Evolutionary conservation across 1,140 invertebrate species (phyloP), one percentile per base, ranked within the genome.

Genomic region (Drosophila murphyi): DNA sequence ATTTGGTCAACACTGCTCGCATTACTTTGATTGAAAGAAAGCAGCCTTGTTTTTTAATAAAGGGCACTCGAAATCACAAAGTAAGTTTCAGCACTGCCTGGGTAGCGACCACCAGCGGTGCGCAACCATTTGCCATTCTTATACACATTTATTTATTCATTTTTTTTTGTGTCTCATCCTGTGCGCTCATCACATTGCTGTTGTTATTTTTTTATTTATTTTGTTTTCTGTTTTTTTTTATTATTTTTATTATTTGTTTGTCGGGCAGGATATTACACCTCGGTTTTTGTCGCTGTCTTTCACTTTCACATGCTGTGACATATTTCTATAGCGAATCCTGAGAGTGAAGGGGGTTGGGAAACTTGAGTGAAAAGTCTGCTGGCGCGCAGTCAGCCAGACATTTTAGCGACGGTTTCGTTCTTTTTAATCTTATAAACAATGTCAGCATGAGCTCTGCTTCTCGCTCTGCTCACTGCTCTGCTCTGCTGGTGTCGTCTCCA

Each of bases 291-390:
- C 78, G 69, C 76, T 86, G 82, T 86, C 82, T 86, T 74, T 86
- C 82, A 87, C 82, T 87, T 81, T 86, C 82, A 82, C 82, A 80
- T 73, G 82, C 82, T 86, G 82, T 86, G 82, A 86, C 82, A 87
- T 87, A 86, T 87, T 86, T 87, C 82, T 86, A 86, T 86, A 71
- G 82, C 71, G 59, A 52, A 31, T 65, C 10, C 5, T n/a, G 10
- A 51, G 61, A 8, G 5, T 2, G 4, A 43, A n/a, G 3, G n/a
- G 45, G 7, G 4, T 3, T 6, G 32, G 34, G 34, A 57, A 57
- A 72, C 45, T 72, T 72, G 75, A 72, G 75, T 79, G 76, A 76
- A 64, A 72, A 80, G 70, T 78, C 76, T 55, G 68, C 68, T 54
- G 50, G 37, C 47, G 67, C 62, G 54, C 71, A 73, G 50, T 65